These are phyloP conservation scores for Muscicapa adusta DNA, from an alignment of 2,113 vertebrate genomes.

Conservation along the genomic window DNA sequence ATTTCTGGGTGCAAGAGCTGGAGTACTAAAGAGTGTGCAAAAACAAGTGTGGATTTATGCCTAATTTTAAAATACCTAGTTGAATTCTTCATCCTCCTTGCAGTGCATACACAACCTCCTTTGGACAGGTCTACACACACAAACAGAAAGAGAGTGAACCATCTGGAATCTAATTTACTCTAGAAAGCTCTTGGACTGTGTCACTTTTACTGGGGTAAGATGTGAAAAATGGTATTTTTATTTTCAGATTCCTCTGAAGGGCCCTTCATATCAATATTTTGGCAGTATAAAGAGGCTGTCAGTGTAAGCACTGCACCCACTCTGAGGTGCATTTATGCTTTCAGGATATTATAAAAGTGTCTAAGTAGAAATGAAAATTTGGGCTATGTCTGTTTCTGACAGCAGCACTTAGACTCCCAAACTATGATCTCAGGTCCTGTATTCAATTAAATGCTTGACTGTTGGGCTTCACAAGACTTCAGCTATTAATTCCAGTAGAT, in stretches of 20 bases:
- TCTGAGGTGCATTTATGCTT: background rate
- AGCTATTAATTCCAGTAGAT: conserved; percentile 22
- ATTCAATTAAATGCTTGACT: conserved; percentile 20
- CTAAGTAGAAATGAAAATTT: background rate
- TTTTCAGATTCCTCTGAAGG: background rate
- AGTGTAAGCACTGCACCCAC: background rate
- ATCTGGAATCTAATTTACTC: background rate
- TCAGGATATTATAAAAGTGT: background rate
- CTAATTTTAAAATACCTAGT: background rate
- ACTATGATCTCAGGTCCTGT: conserved; percentile 11
- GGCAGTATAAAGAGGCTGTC: background rate
- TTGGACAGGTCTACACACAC: background rate
- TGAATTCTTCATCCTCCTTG: background rate
- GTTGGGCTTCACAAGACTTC: background rate
- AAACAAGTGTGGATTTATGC: background rate
- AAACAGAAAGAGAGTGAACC: background rate
- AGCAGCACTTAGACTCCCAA: background rate
- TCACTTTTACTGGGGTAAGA: background rate
- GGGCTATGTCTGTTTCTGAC: conserved; percentile 19
- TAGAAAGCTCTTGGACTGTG: background rate
- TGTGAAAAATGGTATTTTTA: background rate
- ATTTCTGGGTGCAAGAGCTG: background rate
- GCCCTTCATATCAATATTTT: background rate
- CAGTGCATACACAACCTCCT: background rate
- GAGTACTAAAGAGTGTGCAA: background rate